Evolutionary conservation across 2,113 vertebrate species (phyloP).

Genomic region (Camelus bactrianus): DNA sequence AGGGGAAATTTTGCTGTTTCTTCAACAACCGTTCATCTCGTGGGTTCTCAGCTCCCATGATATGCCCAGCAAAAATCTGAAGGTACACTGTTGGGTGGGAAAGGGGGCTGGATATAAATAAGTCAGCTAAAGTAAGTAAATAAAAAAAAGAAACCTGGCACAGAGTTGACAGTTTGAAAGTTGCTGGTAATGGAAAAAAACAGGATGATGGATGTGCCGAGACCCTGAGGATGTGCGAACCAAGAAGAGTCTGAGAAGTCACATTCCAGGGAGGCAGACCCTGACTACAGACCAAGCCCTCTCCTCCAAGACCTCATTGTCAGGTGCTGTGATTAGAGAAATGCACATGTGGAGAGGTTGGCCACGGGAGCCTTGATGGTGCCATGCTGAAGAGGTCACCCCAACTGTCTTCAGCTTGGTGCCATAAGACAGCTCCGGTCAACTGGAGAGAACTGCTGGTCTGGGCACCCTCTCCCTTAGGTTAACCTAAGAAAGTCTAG

Average conservation of each 20-base stretch:
- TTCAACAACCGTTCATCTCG: not conserved
- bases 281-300: not conserved
- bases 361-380: not conserved
- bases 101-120: not conserved
- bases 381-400: not conserved
- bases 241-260: not conserved
- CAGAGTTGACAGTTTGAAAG: not conserved
- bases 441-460: not conserved
- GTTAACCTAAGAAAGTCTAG: not conserved
- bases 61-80: not conserved
- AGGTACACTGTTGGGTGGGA: not conserved
- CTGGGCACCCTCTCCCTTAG: not conserved
- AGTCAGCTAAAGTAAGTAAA: conserved; percentile 10
- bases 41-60: not conserved
- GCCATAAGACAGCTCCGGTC: not conserved
- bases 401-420: not conserved
- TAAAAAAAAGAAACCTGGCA: not conserved
- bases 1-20: not conserved
- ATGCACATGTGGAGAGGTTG: not conserved
- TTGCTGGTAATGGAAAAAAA: not conserved
- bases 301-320: not conserved
- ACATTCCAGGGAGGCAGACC: not conserved
- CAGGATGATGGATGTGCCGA: not conserved
- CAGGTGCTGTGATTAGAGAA: not conserved
- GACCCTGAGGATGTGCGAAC: not conserved